phyloP scores from a whole-genome alignment of 1,140 invertebrate genomes.

The Scylla paramamosain region DNA sequence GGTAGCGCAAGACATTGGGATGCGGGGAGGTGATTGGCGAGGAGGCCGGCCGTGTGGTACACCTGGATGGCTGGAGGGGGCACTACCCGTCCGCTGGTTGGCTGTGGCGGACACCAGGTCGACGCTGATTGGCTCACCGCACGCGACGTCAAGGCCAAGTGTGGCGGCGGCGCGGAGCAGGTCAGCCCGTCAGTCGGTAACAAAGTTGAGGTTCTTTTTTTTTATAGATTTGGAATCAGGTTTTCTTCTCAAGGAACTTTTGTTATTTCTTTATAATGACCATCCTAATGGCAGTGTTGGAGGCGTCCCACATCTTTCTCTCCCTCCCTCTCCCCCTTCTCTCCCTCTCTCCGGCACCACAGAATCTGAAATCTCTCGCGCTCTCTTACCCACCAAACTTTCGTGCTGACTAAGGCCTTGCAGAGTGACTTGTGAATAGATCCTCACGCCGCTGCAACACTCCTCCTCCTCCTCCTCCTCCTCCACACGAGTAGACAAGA shows the following conservation, averaged over 20 bases:
- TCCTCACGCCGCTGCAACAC: background rate
- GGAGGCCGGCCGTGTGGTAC: slow-evolving; percentile 3
- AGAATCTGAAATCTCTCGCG: too few relatives aligned
- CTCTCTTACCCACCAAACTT: too few relatives aligned
- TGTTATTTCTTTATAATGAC: too few relatives aligned
- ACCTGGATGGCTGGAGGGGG: slow-evolving; percentile 26
- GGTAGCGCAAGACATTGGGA: background rate
- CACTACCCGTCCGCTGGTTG: background rate
- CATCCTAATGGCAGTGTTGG: too few relatives aligned
- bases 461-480: background rate
- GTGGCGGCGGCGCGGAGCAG: slow-evolving; percentile 23
- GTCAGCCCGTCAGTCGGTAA: slow-evolving; percentile 14
- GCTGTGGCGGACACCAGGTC: background rate
- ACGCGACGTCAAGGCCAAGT: slow-evolving; percentile 51
- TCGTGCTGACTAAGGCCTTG: background rate
- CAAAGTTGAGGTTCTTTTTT: background rate
- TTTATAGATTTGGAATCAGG: background rate
- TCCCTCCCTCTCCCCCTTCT: background rate
- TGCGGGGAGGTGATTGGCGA: slow-evolving; percentile 3
- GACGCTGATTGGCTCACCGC: slow-evolving; percentile 33
- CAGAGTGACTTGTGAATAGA: background rate
- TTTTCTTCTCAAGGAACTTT: background rate
- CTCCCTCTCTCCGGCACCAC: background rate
- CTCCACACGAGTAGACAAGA: background rate
- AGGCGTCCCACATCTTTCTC: background rate